Base-by-base conservation (phyloP, 2,797 vertebrate genomes). In the Lophius americanus region DNA sequence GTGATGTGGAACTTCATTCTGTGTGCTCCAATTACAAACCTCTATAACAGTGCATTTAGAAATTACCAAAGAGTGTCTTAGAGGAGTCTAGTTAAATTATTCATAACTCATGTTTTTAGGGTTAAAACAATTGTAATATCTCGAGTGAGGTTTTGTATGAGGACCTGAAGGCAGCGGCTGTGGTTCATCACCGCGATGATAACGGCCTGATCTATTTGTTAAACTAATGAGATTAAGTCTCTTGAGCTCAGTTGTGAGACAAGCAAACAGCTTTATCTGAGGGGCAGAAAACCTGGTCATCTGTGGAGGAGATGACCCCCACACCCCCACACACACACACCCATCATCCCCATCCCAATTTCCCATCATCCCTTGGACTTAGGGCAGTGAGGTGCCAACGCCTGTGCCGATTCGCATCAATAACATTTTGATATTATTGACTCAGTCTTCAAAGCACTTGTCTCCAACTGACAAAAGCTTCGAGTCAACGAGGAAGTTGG, bases 381-480 rank as follows among this genome's bases (percentile, higher is more conserved):
- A 32, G 61, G 39, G 58, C 73, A 42, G 37, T n/a, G 54, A 60
- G 32, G 48, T 77, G 47, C 50, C 55, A 48, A 51, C 76, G 70
- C 9, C n/a, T 68, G 72, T 71, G 65, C 48, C 39, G 8, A 59
- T 61, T 60, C 61, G 63, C 61, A 81, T 88, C 54, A 85, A 75
- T 77, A 60, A 76, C 3, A 6, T 47, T 73, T 70, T 69, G 51
- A 76, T 62, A 41, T 54, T 65, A 46, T 78, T 85, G 75, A 81
- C 72, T 71, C 41, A 60, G 59, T 37, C 53, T 79, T 88, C 70
- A 88, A 86, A 88, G 75, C 37, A 55, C 72, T 73, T 23, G 62
- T 73, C 85, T 66, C 33, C 61, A 57, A 39, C 60, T 85, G 83
- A 87, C 72, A 65, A 72, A 86, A 5, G 69, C 68, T 66, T 51